phyloP scores from a whole-genome alignment of 2,797 vertebrate species.

The Harpagifer antarcticus region DNA sequence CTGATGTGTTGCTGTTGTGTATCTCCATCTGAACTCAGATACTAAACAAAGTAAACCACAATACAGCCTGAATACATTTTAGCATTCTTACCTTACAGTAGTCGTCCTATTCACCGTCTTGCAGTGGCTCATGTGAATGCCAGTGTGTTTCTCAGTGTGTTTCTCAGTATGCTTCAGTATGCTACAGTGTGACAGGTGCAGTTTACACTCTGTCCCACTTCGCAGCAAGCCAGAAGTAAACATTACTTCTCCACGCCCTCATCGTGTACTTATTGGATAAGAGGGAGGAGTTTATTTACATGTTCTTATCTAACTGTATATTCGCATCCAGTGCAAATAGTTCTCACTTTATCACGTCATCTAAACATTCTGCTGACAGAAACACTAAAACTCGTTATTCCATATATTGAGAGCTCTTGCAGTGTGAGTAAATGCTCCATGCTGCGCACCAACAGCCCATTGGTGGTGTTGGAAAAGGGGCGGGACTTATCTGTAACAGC shows the following conservation, averaged over 20 bases:
- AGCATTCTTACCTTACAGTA: conserved; percentile 67
- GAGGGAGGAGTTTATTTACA: conserved; percentile 53
- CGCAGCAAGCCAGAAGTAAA: conserved; percentile 67
- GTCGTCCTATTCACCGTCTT: conserved; percentile 61
- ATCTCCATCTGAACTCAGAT: background rate
- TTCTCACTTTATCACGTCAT: background rate
- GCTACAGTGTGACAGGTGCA: conserved; percentile 55
- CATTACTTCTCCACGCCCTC: conserved; percentile 67
- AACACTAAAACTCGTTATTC: background rate
- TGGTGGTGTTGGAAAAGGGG: conserved; percentile 34
- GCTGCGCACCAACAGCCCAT: conserved; percentile 9
- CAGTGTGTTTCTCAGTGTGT: conserved; percentile 16
- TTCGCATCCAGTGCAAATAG: background rate
- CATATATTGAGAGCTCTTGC: background rate
- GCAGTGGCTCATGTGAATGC: conserved; percentile 67
- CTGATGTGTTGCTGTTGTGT: background rate
- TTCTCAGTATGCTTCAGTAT: conserved; percentile 23
- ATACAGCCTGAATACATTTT: background rate
- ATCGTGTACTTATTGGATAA: conserved; percentile 60
- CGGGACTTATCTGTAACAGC: background rate
- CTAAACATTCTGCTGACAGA: background rate
- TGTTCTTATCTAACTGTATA: background rate
- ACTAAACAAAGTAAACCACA: background rate
- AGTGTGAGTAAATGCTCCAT: background rate
- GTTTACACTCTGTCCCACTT: conserved; percentile 76